Evolutionary conservation across 2,888 invertebrate species (phyloP), one percentile per base, ranked within the genome.

Genomic region (Alloscopus bannaensis): DNA sequence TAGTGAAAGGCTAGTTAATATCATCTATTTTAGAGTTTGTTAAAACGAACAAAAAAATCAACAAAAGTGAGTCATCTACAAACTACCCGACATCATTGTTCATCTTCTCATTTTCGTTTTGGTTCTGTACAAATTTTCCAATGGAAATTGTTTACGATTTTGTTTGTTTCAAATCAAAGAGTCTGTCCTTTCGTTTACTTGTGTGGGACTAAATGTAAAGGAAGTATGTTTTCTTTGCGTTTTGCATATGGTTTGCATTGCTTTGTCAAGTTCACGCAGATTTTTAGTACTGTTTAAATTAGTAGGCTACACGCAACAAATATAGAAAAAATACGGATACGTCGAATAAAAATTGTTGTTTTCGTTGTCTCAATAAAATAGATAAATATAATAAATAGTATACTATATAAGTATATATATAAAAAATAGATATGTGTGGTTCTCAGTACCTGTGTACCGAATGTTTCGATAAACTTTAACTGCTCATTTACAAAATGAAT

Each of bases 401-500:
- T 36, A 13, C 13, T 36, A 28, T 22, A 52, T n/a, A 31, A 29
- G 22, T 11, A 70, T 47, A 29, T 47, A 62, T 42, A 47, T 70
- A n/a, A n/a, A n/a, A n/a, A n/a, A n/a, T n/a, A n/a, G n/a, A 71
- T 60, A 62, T 55, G 18, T 50, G 50, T 71, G 31, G 59, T 31
- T 71, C 59, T 72, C 78, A 79, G 79, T 79, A 79, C 79, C 79
- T 79, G 79, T 79, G 79, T 79, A 79, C 79, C 79, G 79, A 79
- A 72, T 72, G 79, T 52, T 68, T 80, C 68, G 72, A 71, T 66
- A 73, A 60, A 80, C 55, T 80, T 72, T 79, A 71, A 79, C 79
- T 79, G 79, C 79, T 76, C 76, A 72, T 47, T 11, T 36, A 36
- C 6, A 77, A 69, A 78, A 77, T 18, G 52, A 45, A 57, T 69